These are phyloP conservation scores for Scyliorhinus canicula DNA, from an alignment of 2,797 vertebrate species.

Conservation along the genomic window DNA sequence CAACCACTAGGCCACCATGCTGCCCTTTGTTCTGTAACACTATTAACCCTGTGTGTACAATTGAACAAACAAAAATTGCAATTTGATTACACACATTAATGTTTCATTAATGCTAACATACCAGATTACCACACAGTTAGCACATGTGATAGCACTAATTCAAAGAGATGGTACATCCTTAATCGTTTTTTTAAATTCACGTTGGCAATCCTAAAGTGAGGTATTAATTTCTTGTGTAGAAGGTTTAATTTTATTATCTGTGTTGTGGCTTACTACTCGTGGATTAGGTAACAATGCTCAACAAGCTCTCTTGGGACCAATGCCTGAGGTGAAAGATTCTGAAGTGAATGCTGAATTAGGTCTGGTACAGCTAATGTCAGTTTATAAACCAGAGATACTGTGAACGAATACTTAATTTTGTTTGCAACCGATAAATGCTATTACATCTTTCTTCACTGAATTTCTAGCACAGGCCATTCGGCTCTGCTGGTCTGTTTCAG, in stretches of 20 bases:
- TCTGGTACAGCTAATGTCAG: not conserved
- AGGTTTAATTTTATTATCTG: not conserved
- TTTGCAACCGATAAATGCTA: not conserved
- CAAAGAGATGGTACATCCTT: not conserved
- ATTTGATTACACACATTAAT: not conserved
- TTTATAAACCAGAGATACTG: not conserved
- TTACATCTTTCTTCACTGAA: not conserved
- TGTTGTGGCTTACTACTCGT: not conserved
- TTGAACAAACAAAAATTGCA: not conserved
- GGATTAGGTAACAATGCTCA: constrained; percentile 23
- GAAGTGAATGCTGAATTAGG: constrained; percentile 1
- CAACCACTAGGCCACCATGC: too few relatives aligned
- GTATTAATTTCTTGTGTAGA: constrained; percentile 16
- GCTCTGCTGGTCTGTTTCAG: not conserved
- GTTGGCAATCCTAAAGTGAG: not conserved
- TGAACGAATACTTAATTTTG: not conserved
- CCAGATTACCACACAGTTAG: not conserved
- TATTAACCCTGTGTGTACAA: not conserved
- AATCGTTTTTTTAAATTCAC: not conserved
- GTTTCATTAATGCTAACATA: not conserved
- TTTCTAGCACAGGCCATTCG: not conserved
- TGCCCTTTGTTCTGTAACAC: too few relatives aligned
- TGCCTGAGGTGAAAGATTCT: not conserved
- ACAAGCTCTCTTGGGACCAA: not conserved
- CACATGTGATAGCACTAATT: not conserved